Conservation (phyloP, 2,888 invertebrate genomes). For the Hybos culiciformis region DNA sequence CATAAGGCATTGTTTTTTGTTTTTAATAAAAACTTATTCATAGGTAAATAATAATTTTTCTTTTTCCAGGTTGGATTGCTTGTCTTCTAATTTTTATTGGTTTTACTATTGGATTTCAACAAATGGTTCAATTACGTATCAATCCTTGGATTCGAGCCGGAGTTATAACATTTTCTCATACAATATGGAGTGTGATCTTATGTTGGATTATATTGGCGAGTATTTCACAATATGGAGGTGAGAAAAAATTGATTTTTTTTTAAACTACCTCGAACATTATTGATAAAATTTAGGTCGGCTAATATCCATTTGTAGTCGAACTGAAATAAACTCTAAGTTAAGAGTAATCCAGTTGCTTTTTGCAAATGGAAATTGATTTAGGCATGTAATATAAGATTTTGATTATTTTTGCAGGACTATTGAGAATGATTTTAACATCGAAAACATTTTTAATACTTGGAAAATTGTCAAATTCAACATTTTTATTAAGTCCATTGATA, state of each 20-base stretch:
- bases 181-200: constrained; percentile 35
- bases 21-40: not conserved
- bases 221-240: constrained; percentile 36
- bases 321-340: too few relatives aligned
- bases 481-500: constrained; percentile 41
- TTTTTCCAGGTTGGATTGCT: constrained; percentile 22
- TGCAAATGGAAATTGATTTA: too few relatives aligned
- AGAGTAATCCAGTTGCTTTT: too few relatives aligned
- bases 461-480: constrained; percentile 40
- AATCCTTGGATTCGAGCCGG: constrained; percentile 20
- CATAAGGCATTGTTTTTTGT: not conserved
- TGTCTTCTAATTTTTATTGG: constrained; percentile 16
- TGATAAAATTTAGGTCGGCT: too few relatives aligned
- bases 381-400: not conserved
- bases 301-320: too few relatives aligned
- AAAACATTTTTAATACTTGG: constrained; percentile 39
- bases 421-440: constrained; percentile 36
- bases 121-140: constrained; percentile 14
- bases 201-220: constrained; percentile 37
- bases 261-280: too few relatives aligned
- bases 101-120: constrained; percentile 20
- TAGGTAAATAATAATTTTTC: not conserved
- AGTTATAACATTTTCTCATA: constrained; percentile 35
- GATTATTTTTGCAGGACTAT: constrained; percentile 26
- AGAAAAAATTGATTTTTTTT: constrained; percentile 7